phyloP scores from a whole-genome alignment of 2,113 vertebrate species.

The Chloroceryle aenea region DNA sequence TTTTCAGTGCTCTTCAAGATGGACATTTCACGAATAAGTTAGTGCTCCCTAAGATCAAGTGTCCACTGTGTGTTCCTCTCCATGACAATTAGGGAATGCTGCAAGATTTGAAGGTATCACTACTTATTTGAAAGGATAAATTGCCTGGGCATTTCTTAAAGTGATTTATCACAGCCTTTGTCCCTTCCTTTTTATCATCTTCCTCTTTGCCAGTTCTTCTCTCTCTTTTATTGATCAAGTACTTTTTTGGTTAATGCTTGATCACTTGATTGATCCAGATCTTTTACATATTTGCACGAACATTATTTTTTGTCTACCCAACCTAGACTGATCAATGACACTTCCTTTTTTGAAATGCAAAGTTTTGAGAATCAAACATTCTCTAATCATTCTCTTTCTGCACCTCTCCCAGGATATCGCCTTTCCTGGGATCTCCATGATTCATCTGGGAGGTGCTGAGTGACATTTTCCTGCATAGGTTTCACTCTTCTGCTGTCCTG shows the following conservation, averaged over 20 bases:
- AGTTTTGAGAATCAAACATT: neutral
- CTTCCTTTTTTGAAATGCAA: neutral
- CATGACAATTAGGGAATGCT: neutral
- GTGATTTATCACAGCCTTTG: neutral
- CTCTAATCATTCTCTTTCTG: neutral
- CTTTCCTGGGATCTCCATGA: neutral
- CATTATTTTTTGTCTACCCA: neutral
- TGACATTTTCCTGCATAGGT: neutral
- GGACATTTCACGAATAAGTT: neutral
- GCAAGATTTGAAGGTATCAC: neutral
- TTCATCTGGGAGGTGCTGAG: neutral
- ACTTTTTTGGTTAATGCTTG: neutral
- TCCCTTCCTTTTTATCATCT: neutral
- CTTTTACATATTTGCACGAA: neutral
- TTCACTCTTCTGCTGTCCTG: neutral
- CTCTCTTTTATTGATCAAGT: neutral
- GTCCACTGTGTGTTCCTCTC: neutral
- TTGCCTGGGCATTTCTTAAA: neutral
- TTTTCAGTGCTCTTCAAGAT: neutral
- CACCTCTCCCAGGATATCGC: neutral
- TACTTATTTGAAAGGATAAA: neutral
- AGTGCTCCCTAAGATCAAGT: neutral
- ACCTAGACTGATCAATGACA: neutral
- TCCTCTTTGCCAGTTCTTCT: neutral
- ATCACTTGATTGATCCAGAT: neutral